Evolutionary conservation across 2,888 invertebrate genomes (phyloP).

Genomic region (Hofmannophila pseudospretella): DNA sequence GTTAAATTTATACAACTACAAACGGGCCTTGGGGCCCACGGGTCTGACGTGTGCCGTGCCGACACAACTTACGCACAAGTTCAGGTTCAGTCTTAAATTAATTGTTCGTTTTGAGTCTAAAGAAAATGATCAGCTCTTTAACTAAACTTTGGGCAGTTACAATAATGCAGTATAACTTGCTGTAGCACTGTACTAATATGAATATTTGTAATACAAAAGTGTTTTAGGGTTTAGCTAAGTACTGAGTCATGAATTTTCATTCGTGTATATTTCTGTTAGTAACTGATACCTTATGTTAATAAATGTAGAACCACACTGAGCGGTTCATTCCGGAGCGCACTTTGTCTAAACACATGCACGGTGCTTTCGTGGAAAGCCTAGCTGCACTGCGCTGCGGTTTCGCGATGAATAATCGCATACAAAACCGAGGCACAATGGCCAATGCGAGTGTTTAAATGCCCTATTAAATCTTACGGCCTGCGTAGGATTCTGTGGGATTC

Average conservation of each 20-base stretch:
- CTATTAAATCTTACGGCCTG: conserved; percentile 75
- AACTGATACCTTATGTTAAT: conserved; percentile 26
- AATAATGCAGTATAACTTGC: conserved; percentile 3
- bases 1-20: conserved; percentile 45
- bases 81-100: conserved; percentile 36
- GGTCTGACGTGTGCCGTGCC: conserved; percentile 39
- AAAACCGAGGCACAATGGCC: conserved; percentile 73
- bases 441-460: conserved; percentile 77
- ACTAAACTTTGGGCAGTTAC: neutral
- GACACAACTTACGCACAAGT: conserved; percentile 36
- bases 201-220: no score
- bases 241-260: conserved; percentile 22
- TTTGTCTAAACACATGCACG: conserved; percentile 53
- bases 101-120: conserved; percentile 30
- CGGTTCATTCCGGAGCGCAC: conserved; percentile 42
- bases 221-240: no score
- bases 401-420: conserved; percentile 72
- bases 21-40: conserved; percentile 30
- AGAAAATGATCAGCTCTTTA: conserved; percentile 18
- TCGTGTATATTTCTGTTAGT: conserved; percentile 23
- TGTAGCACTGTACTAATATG: no score
- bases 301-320: conserved; percentile 46
- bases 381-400: conserved; percentile 49
- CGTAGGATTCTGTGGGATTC: conserved; percentile 77
- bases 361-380: conserved; percentile 62